Evolutionary conservation across 2,888 invertebrate species (phyloP).

Genomic region (Ryuthela nishihirai): DNA sequence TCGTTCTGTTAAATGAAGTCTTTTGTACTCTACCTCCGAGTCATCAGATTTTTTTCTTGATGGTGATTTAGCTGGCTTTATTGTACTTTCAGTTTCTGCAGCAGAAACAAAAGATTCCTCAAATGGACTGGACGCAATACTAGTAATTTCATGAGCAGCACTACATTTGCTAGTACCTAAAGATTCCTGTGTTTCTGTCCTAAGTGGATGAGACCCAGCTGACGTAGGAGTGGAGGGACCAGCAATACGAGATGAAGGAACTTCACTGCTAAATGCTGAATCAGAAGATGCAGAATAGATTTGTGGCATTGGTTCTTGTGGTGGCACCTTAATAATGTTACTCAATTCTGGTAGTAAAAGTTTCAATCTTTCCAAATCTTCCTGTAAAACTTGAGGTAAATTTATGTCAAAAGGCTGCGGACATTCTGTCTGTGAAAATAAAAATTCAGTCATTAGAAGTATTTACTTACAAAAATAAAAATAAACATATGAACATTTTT

Average conservation of each 20-base stretch:
- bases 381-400: constrained; percentile 48
- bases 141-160: constrained; percentile 17
- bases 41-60: background rate
- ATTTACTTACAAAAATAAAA: background rate
- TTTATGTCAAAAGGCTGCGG: constrained; percentile 50
- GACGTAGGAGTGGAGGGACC: constrained; percentile 6
- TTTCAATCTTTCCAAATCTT: constrained; percentile 49
- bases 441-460: background rate
- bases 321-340: constrained; percentile 28
- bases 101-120: constrained; percentile 21
- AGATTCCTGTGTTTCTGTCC: background rate
- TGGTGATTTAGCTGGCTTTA: background rate
- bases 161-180: constrained; percentile 18
- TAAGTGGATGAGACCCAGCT: constrained; percentile 3
- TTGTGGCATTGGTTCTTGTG: constrained; percentile 35
- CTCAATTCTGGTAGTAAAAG: constrained; percentile 47
- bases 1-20: background rate
- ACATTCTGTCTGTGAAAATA: constrained; percentile 53
- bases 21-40: background rate
- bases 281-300: constrained; percentile 15
- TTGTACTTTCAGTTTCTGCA: constrained; percentile 5
- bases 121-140: constrained; percentile 32
- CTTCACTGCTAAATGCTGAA: constrained; percentile 31
- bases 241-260: constrained; percentile 19
- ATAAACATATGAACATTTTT: too few species aligned